Evolutionary conservation across 30 jellyfish, hydroid and myxozoan species (phyloP), one percentile per base, ranked within the genome.

Genomic region (Aurelia coerulea): DNA sequence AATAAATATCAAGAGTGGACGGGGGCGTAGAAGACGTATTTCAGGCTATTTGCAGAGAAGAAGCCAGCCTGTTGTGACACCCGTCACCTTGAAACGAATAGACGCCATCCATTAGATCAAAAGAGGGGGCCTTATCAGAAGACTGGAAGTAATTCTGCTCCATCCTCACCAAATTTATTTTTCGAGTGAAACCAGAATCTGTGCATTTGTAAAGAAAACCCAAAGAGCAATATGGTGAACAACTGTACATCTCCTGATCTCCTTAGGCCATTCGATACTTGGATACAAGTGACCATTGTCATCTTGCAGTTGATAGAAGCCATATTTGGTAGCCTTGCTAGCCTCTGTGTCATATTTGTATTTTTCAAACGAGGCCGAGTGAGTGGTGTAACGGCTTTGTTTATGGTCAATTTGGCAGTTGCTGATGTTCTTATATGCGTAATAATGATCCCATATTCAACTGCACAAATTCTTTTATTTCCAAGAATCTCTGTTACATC

Each of bases 321-420:
- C 63, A 39, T 83, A 37, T 83, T 70, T 17, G 92, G 92, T 10
- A 65, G 92, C 62, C 39, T 83, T 17, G 80, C 92, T 8, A 83
- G 73, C 60, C 79, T 83, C 12, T 33, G 86, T 37, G 86, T 83
- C 32, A 59, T 83, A 16, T 16, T 60, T 39, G 81, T 83, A n/a
- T 83, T 69, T 39, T 83, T 83, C 84, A 83, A 83, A 68, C 92
- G 83, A 41, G 76, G 83, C 73, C 59, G 78, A 39, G 60, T 73
- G 86, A 83, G 49, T 41, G 92, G 92, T 2, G 82, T 72, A 12
- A 83, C 92, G 9, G 85, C 92, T 0, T 52, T 83, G 13, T 83
- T 83, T 17, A 83, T 83, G 92, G 92, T 83, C 18, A 83, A 83
- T 32, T 74, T 83, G 13, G 92, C 92, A 23, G 19, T 83, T 12